Evolutionary conservation across 2,113 vertebrate genomes (phyloP).

Genomic region (Excalfactoria chinensis): DNA sequence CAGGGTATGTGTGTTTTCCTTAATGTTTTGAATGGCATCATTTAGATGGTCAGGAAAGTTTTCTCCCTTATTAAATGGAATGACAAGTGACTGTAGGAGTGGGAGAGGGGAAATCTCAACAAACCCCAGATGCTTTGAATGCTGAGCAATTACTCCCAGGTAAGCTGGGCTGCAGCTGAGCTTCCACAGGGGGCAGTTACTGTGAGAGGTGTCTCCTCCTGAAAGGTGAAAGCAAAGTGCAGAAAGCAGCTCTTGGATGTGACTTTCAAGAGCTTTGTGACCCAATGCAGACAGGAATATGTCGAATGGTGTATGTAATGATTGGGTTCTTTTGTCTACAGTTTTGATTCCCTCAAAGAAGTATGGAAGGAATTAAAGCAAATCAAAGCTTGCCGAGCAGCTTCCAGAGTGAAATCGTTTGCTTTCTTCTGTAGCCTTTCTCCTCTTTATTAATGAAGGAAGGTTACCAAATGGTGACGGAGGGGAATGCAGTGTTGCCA

Average conservation of each 20-base stretch:
- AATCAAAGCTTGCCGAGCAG: background rate
- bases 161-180: background rate
- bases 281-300: background rate
- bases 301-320: background rate
- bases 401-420: background rate
- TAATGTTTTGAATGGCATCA: conserved; percentile 55
- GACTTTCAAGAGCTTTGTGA: background rate
- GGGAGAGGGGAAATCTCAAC: conserved; percentile 58
- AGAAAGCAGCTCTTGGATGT: background rate
- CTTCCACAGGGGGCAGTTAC: conserved; percentile 24
- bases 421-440: background rate
- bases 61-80: conserved; percentile 54
- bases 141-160: background rate
- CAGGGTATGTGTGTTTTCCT: conserved; percentile 50
- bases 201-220: background rate
- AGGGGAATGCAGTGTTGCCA: background rate
- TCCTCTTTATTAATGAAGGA: background rate
- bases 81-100: conserved; percentile 51
- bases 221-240: background rate
- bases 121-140: conserved; percentile 49
- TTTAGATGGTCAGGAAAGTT: conserved; percentile 64
- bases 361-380: background rate
- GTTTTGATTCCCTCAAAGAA: background rate
- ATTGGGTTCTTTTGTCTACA: background rate
- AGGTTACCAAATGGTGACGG: background rate